Conservation (phyloP, 2,797 vertebrate genomes). For the Stomatorhinus walkeri region DNA sequence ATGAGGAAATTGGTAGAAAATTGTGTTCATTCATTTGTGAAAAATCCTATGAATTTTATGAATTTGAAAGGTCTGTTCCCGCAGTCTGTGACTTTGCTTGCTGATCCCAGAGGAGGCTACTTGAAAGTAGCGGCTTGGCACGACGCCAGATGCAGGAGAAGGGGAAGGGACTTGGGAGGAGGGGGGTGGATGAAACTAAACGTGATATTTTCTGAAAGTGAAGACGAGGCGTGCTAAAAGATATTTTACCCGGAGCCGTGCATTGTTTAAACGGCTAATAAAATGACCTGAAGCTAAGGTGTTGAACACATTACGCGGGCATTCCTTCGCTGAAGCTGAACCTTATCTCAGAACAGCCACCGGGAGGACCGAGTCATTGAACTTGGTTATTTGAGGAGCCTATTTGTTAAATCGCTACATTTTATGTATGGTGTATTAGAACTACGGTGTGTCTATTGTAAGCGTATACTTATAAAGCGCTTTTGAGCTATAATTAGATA, state of each 20-base stretch:
- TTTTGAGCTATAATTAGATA: neutral
- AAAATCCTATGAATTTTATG: conserved; percentile 96
- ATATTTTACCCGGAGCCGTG: conserved; percentile 21
- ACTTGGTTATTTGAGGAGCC: neutral
- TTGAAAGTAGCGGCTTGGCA: conserved; percentile 73
- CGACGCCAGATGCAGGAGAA: conserved; percentile 60
- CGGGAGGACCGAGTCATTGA: neutral
- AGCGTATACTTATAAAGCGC: neutral
- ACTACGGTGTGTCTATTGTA: neutral
- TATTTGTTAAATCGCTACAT: neutral
- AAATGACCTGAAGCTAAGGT: neutral
- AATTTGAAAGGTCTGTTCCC: conserved; percentile 98
- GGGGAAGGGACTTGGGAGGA: conserved; percentile 37
- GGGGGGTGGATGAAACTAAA: conserved; percentile 26
- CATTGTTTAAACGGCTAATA: neutral
- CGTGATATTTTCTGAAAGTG: conserved; percentile 15
- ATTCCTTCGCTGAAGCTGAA: neutral
- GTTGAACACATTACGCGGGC: neutral
- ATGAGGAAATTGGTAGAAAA: conserved; percentile 99
- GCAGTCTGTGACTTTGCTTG: conserved; percentile 92
- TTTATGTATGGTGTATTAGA: neutral
- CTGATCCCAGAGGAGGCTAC: conserved; percentile 78
- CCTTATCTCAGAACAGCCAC: neutral
- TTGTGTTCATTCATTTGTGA: conserved; percentile 99
- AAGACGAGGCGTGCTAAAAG: conserved; percentile 22